Evolutionary conservation across 2,113 vertebrate species (phyloP), one percentile per base, ranked within the genome.

Genomic region (Bujurquina vittata): DNA sequence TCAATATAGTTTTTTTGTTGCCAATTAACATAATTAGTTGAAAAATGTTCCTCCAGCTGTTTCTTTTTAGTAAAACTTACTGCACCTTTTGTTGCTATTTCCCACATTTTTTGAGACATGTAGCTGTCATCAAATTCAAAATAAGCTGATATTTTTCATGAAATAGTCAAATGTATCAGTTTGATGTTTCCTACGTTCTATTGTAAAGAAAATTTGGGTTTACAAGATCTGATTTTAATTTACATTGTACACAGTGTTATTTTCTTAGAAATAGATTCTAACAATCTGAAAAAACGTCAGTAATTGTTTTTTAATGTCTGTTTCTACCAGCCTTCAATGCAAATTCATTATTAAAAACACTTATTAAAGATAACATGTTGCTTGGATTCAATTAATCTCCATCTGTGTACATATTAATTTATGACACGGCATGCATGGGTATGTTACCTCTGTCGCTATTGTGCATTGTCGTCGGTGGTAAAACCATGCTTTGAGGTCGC

Each of bases 371-470:
- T 18, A 18, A 52, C 4, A 17, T 18, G 49, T 4, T 52, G 49
- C 17, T 52, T 52, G 49, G 49, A 52, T 52, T 18, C 17, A 52
- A 17, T 49, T 17, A 12, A 49, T 49, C 5, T 17, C 5, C 46
- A 15, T 49, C 15, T 72, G 18, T 72, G 26, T 26, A 26, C 46
- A 0, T 72, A 33, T 72, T 54, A 3, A 33, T 58, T 9, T 65
- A 20, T 4, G 15, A 18, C 11, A 62, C 22, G 5, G 40, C 18
- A 31, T 37, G 56, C 7, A 31, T 29, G 2, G 23, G 10, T 31
- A 2, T 9, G 5, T 85, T 88, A 95, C 94, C 93, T 92, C 52
- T 67, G 46, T 83, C 84, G 1, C 26, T 20, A 2, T 89, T 84
- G 8, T 91, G 83, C 37, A 74, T 46, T 1, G 52, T 5, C 26